Percentiles rank a stretch among this genome's conserved stretches.
phyloP scores from a whole-genome alignment of 2,113 vertebrate species.

The Mystacornis crossleyi region DNA sequence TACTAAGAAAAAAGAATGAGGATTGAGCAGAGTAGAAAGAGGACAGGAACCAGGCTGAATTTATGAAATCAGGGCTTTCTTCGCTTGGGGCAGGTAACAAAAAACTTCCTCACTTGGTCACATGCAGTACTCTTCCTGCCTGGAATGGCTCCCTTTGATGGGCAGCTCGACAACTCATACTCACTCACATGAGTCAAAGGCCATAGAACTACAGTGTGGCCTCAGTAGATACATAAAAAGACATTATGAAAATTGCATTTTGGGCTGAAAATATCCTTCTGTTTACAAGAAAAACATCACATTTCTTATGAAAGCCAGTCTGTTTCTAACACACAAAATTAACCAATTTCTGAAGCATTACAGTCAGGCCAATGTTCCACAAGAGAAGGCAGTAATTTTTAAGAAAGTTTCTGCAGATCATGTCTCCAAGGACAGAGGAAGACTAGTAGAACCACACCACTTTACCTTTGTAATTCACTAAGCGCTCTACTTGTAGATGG shows the following conservation, averaged over 20 bases:
- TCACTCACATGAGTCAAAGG: neutral
- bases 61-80: neutral
- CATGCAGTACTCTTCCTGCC: neutral
- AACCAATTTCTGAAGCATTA: neutral
- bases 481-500: conserved; percentile 81
- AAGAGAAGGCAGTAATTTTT: neutral
- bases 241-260: neutral
- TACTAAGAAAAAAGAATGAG: neutral
- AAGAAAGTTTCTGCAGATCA: neutral
- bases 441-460: neutral
- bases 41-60: neutral
- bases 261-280: neutral
- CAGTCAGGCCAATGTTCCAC: neutral
- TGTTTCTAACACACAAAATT: neutral
- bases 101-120: neutral
- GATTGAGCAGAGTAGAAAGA: neutral
- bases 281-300: neutral
- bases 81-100: neutral
- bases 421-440: neutral
- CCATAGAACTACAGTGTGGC: neutral
- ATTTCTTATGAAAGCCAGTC: neutral
- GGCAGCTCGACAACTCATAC: neutral
- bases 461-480: conserved; percentile 91
- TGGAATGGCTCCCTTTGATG: neutral
- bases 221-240: neutral